phyloP scores from a whole-genome alignment of 2,113 vertebrate genomes.

The Ciconia maguari region DNA sequence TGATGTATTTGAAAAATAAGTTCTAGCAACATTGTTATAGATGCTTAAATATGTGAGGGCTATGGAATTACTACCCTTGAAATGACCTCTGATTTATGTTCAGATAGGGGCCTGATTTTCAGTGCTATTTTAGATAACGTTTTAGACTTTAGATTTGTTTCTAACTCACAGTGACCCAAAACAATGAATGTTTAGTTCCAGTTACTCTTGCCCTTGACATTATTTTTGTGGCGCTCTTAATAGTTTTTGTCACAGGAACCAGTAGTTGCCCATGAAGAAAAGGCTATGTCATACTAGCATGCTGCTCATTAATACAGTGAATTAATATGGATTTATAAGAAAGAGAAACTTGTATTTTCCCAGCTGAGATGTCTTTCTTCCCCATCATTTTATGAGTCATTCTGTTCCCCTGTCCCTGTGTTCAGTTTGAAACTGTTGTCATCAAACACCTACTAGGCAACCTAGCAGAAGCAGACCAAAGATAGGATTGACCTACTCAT shows the following conservation, averaged over 20 bases:
- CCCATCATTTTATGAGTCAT: not conserved
- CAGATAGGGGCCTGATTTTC: not conserved
- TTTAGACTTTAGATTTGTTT: not conserved
- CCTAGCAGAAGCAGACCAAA: not conserved
- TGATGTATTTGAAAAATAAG: not conserved
- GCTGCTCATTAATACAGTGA: not conserved
- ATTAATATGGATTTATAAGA: not conserved
- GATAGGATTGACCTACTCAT: not conserved
- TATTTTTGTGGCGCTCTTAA: not conserved
- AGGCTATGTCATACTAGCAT: not conserved
- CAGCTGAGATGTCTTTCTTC: not conserved
- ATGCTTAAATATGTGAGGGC: not conserved
- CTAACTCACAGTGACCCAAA: not conserved
- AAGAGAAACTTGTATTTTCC: not conserved
- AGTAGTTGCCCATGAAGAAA: not conserved
- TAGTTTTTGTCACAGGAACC: not conserved
- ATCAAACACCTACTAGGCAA: not conserved
- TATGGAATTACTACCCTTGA: not conserved
- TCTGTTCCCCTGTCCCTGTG: not conserved
- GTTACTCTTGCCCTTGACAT: not conserved
- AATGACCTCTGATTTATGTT: not conserved
- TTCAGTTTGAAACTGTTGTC: not conserved
- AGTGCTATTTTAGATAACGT: not conserved
- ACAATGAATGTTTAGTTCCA: not conserved
- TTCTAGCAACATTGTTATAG: not conserved